These are phyloP conservation scores for Margarornis squamiger DNA, from an alignment of 2,797 vertebrate genomes.

Conservation along the genomic window DNA sequence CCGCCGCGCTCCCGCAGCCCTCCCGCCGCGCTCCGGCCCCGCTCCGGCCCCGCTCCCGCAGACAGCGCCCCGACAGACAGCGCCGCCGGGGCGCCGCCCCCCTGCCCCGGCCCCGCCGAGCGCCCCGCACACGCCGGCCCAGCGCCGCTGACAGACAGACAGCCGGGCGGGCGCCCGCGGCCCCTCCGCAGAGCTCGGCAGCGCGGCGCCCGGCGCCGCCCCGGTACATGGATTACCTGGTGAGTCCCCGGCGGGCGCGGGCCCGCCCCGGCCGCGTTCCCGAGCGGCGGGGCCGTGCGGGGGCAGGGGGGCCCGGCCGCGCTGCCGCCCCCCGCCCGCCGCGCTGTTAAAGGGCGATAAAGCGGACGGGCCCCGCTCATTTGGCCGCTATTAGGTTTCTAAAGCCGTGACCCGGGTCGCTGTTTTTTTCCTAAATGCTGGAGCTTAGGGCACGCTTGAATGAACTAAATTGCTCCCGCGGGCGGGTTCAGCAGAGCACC, in stretches of 20 bases:
- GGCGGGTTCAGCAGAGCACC: neutral
- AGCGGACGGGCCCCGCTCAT: conserved; percentile 60
- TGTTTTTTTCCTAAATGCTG: conserved; percentile 64
- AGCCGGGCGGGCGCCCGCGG: neutral
- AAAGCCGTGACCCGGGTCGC: conserved; percentile 70
- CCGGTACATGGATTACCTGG: conserved; percentile 47
- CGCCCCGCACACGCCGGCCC: too few species aligned
- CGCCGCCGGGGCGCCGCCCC: too few species aligned
- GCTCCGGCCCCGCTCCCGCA: too few species aligned
- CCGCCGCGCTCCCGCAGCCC: too few species aligned
- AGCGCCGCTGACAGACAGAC: neutral
- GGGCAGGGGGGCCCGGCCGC: neutral
- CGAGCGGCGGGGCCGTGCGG: neutral
- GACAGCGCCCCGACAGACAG: neutral
- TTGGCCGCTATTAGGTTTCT: conserved; percentile 73
- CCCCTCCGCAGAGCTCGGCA: neutral
- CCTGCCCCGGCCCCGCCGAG: too few species aligned
- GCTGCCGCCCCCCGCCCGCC: neutral
- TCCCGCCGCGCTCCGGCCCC: too few species aligned
- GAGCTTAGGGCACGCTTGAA: conserved; percentile 58
- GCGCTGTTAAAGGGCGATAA: conserved; percentile 60
- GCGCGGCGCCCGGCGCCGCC: neutral
- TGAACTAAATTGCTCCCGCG: conserved; percentile 50
- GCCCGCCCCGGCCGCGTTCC: neutral
- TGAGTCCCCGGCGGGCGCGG: neutral